phyloP scores from a whole-genome alignment of 2,888 invertebrate species.

The Pomacea canaliculata region DNA sequence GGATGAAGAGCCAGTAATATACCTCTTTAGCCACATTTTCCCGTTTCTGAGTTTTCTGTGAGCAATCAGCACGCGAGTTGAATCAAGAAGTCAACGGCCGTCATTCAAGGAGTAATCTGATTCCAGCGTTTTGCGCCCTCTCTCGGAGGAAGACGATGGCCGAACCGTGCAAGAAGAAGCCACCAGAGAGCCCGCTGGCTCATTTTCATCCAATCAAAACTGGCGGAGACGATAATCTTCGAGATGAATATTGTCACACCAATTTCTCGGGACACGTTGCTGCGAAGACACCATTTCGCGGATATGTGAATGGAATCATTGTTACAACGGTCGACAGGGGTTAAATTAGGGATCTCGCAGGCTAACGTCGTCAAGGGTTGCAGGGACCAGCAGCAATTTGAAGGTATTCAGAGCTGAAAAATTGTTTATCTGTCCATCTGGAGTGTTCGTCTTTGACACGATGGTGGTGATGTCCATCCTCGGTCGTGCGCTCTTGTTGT shows the following conservation, averaged over 20 bases:
- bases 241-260: slow-evolving; percentile 24
- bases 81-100: slow-evolving; percentile 3
- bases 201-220: slow-evolving; percentile 25
- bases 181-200: neutral
- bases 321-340: slow-evolving; percentile 2
- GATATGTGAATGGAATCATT: slow-evolving; percentile 3
- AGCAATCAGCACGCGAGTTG: slow-evolving; percentile 6
- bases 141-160: neutral
- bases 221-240: slow-evolving; percentile 15
- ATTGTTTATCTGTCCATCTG: slow-evolving; percentile 18
- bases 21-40: neutral
- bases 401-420: slow-evolving; percentile 21
- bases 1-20: slow-evolving; percentile 13
- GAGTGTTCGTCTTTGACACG: slow-evolving; percentile 2
- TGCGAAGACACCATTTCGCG: neutral
- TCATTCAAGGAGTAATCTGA: neutral
- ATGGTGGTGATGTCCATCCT: no score
- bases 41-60: neutral
- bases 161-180: neutral
- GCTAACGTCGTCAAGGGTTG: slow-evolving; percentile 16
- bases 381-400: slow-evolving; percentile 18
- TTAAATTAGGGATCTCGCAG: slow-evolving; percentile 18
- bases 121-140: slow-evolving; percentile 5
- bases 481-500: no score
- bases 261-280: slow-evolving; percentile 1